These are phyloP conservation scores for Pteruthius melanotis DNA, from an alignment of 2,113 vertebrate species.

Conservation along the genomic window DNA sequence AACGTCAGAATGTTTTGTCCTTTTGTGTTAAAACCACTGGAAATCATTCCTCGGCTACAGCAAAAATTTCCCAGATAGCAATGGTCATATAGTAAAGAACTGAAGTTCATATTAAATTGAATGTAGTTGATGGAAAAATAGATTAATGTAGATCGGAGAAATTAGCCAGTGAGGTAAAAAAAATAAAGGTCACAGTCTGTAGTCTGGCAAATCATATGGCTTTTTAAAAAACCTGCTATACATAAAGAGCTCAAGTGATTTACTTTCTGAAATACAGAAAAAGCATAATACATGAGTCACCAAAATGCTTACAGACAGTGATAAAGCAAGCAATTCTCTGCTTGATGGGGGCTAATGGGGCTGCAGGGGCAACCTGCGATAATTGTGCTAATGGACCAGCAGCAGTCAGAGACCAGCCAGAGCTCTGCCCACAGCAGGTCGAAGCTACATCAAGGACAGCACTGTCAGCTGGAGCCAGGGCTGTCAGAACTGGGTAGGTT, in stretches of 20 bases:
- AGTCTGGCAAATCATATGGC: background rate
- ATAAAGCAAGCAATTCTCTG: slow-evolving; percentile 20
- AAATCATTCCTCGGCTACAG: background rate
- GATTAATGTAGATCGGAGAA: slow-evolving; percentile 15
- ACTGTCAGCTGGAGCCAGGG: background rate
- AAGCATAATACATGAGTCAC: slow-evolving; percentile 47
- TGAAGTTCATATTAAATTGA: slow-evolving; percentile 21
- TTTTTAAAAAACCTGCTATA: background rate
- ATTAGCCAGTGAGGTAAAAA: slow-evolving; percentile 15
- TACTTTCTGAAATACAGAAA: slow-evolving; percentile 15
- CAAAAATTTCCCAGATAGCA: background rate
- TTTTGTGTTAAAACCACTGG: background rate
- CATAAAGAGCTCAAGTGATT: slow-evolving; percentile 38
- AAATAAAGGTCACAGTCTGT: background rate
- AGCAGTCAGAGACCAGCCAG: background rate
- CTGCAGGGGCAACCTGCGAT: background rate
- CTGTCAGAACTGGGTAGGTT: background rate
- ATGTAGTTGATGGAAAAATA: slow-evolving; percentile 22
- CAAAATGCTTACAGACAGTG: slow-evolving; percentile 20
- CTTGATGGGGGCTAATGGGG: slow-evolving; percentile 16
- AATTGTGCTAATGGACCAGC: slow-evolving; percentile 22
- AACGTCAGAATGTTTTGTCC: background rate
- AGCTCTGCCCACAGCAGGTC: background rate
- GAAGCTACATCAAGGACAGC: background rate
- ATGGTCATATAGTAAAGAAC: background rate